Conservation (phyloP, 2,888 invertebrate genomes). For the Lycophotia porphyrea region DNA sequence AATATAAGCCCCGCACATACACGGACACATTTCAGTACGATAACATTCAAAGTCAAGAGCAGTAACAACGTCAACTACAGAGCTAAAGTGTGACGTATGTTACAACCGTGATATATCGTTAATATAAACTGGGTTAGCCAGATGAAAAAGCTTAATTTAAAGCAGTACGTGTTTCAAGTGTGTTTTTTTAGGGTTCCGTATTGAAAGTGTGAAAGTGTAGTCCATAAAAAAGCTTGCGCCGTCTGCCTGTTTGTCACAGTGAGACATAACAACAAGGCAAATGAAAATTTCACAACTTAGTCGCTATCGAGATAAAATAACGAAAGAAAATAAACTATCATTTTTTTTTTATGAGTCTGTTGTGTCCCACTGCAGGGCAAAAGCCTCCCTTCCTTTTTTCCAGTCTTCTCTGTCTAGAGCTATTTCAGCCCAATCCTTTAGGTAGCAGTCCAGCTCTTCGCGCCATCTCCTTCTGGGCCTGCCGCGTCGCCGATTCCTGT, state of each 20-base stretch:
- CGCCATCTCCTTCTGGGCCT: too few relatives aligned
- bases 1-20: neutral
- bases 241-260: neutral
- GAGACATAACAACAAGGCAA: too few relatives aligned
- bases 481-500: too few relatives aligned
- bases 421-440: too few relatives aligned
- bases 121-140: neutral
- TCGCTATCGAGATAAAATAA: neutral
- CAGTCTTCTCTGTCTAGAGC: too few relatives aligned
- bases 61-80: constrained; percentile 32
- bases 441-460: too few relatives aligned
- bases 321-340: neutral
- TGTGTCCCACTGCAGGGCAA: too few relatives aligned
- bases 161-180: neutral
- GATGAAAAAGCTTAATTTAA: constrained; percentile 2
- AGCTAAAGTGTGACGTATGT: constrained; percentile 16
- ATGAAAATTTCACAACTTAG: too few relatives aligned
- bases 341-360: too few relatives aligned
- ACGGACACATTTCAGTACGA: constrained; percentile 8
- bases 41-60: constrained; percentile 23
- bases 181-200: neutral
- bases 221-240: neutral
- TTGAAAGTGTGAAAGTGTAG: neutral
- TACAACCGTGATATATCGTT: neutral
- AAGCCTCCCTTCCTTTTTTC: too few relatives aligned